phyloP scores from a whole-genome alignment of 2,797 vertebrate species.

The Psittacula derbiana region DNA sequence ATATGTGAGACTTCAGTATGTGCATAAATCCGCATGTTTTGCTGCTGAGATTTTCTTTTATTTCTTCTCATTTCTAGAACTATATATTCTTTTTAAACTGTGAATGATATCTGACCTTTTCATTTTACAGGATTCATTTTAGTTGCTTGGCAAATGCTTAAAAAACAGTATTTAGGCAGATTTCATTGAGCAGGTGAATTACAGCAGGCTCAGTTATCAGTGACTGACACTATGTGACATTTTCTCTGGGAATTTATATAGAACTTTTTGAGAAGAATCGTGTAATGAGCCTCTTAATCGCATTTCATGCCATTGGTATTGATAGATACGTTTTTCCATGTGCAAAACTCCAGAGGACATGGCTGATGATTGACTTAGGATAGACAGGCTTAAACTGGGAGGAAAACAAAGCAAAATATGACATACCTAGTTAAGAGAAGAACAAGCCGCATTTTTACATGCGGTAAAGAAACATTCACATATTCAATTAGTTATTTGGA shows the following conservation, averaged over 20 bases:
- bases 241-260: slow-evolving; percentile 31
- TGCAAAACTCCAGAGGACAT: neutral
- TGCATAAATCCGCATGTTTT: neutral
- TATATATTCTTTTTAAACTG: neutral
- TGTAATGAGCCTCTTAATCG: slow-evolving; percentile 47
- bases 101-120: slow-evolving; percentile 25
- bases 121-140: neutral
- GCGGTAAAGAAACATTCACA: neutral
- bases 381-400: neutral
- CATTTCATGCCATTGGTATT: neutral
- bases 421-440: neutral
- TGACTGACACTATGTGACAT: slow-evolving; percentile 43
- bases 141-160: neutral
- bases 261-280: slow-evolving; percentile 14
- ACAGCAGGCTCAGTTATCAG: neutral
- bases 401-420: neutral
- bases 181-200: slow-evolving; percentile 12
- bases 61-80: neutral
- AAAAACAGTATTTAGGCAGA: slow-evolving; percentile 15
- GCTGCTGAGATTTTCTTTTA: neutral
- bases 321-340: slow-evolving; percentile 45
- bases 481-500: neutral
- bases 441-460: neutral
- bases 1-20: neutral
- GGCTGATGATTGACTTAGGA: slow-evolving; percentile 5